Conservation (phyloP, 2,888 invertebrate species). For the Mycogona germanica region DNA sequence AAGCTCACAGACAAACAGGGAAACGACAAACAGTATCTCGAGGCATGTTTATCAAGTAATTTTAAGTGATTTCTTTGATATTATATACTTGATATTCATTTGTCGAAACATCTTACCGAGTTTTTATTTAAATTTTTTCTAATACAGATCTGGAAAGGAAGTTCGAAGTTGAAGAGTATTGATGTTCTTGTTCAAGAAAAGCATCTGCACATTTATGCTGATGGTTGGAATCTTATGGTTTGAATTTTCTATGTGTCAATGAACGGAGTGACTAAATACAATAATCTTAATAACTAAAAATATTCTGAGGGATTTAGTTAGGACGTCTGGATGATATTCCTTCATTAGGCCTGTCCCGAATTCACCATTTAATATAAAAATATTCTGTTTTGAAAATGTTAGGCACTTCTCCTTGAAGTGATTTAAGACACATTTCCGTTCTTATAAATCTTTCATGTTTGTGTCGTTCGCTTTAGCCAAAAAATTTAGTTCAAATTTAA, state of each 20-base stretch:
- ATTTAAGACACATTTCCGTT: background rate
- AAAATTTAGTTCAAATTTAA: background rate
- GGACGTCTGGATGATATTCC: too few species aligned
- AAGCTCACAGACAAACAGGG: background rate
- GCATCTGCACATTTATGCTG: constrained; percentile 4
- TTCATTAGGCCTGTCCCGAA: background rate
- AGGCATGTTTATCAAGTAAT: constrained; percentile 3
- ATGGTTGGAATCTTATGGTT: constrained; percentile 12
- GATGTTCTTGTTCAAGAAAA: constrained; percentile 9
- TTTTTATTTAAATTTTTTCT: background rate
- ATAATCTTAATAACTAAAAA: background rate
- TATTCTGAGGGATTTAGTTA: too few species aligned
- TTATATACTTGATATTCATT: too few species aligned
- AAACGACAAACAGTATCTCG: constrained; percentile 9
- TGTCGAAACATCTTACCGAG: too few species aligned
- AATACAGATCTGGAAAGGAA: constrained; percentile 13
- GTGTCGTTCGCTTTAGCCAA: background rate
- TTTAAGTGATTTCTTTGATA: too few species aligned
- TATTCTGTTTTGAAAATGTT: background rate
- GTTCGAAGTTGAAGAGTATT: constrained; percentile 8
- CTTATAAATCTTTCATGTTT: background rate
- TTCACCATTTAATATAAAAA: background rate
- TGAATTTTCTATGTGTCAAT: background rate
- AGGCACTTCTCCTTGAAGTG: background rate
- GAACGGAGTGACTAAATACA: too few species aligned